Evolutionary conservation across 2,113 vertebrate species (phyloP).

Genomic region (Coracopsis vasa): DNA sequence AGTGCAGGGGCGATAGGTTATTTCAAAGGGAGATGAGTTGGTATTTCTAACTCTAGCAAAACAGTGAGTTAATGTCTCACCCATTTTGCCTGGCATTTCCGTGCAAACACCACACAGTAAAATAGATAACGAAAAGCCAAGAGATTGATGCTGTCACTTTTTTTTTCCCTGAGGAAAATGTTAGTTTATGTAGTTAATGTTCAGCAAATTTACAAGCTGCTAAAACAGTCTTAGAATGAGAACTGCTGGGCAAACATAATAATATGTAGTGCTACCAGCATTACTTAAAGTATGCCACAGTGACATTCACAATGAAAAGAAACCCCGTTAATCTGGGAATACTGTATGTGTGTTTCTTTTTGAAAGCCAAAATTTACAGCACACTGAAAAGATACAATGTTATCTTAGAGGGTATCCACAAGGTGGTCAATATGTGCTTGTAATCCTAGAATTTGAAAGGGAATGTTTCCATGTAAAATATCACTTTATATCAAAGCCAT

Average conservation of each 20-base stretch:
- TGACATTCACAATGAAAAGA: neutral
- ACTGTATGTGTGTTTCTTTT: neutral
- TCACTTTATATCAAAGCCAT: neutral
- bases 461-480: neutral
- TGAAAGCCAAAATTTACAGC: neutral
- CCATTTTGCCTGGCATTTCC: neutral
- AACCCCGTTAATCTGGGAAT: neutral
- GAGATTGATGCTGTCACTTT: neutral
- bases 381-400: neutral
- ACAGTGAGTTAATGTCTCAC: neutral
- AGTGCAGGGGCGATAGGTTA: neutral
- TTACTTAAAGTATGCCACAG: neutral
- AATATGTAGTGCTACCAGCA: neutral
- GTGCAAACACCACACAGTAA: neutral
- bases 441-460: constrained; percentile 1
- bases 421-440: neutral
- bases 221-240: neutral
- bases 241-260: neutral
- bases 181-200: neutral
- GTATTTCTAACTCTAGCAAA: neutral
- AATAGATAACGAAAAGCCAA: neutral
- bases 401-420: neutral
- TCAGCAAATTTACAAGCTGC: neutral
- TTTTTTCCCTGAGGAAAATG: neutral
- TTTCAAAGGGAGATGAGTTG: neutral